Percentiles rank a stretch among this genome's conserved stretches.
These are phyloP conservation scores for Denticeps clupeoides DNA, from an alignment of 2,797 vertebrate species.

Conservation along the genomic window DNA sequence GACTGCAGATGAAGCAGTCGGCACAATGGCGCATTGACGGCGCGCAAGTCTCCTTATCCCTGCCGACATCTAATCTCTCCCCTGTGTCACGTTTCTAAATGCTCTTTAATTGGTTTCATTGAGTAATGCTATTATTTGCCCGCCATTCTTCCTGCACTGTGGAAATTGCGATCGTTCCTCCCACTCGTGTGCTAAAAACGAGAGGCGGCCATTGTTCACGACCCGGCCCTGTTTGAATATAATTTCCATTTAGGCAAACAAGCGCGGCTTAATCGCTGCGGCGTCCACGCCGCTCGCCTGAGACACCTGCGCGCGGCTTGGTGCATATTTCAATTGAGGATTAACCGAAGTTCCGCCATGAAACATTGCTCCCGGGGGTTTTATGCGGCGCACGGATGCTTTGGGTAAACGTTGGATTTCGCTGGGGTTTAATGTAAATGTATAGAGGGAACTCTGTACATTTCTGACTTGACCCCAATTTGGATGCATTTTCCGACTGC, in stretches of 20 bases:
- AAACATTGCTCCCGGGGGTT: neutral
- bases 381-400: neutral
- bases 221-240: conserved; percentile 29
- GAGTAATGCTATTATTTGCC: conserved; percentile 33
- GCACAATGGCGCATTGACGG: conserved; percentile 40
- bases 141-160: conserved; percentile 26
- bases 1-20: conserved; percentile 33
- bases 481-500: too few species aligned
- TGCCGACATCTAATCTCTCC: conserved; percentile 38
- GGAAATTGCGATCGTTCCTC: conserved; percentile 40
- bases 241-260: conserved; percentile 26
- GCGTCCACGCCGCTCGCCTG: conserved; percentile 11
- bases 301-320: conserved; percentile 17
- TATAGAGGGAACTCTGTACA: neutral
- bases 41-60: conserved; percentile 37
- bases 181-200: conserved; percentile 32
- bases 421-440: conserved; percentile 3
- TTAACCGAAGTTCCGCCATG: too few species aligned
- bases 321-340: conserved; percentile 35
- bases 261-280: conserved; percentile 23
- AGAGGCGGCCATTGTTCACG: conserved; percentile 30
- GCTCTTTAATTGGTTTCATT: conserved; percentile 43
- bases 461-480: neutral
- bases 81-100: conserved; percentile 39
- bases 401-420: neutral